Conservation (phyloP, 2,797 vertebrate species). For the Cynodonichthys magdalenae region DNA sequence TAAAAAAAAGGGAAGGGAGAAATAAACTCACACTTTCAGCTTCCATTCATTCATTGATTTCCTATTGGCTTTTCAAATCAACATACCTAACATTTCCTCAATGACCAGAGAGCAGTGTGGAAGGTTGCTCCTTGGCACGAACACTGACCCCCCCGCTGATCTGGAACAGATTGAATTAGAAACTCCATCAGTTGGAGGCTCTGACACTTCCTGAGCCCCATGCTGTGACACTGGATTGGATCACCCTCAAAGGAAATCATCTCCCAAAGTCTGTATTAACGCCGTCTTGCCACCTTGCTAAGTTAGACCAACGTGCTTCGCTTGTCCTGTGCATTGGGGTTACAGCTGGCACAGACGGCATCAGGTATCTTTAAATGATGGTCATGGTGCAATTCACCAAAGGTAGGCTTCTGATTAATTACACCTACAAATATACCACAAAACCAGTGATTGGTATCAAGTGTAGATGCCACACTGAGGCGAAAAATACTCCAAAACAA, state of each 20-base stretch:
- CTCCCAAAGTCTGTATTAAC: slow-evolving; percentile 69
- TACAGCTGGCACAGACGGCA: slow-evolving; percentile 45
- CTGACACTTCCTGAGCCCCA: slow-evolving; percentile 58
- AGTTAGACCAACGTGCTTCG: slow-evolving; percentile 53
- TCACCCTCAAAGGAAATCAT: slow-evolving; percentile 73
- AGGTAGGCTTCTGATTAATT: slow-evolving; percentile 76
- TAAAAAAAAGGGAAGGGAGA: neutral
- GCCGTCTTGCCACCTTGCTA: slow-evolving; percentile 51
- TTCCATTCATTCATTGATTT: slow-evolving; percentile 30
- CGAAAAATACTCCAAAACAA: slow-evolving; percentile 16
- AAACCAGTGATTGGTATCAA: slow-evolving; percentile 69
- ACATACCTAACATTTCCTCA: slow-evolving; percentile 42
- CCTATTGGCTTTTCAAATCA: slow-evolving; percentile 33
- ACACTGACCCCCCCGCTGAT: slow-evolving; percentile 43
- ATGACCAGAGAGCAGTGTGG: slow-evolving; percentile 43
- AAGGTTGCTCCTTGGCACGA: slow-evolving; percentile 42
- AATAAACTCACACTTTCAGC: neutral
- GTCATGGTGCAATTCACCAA: slow-evolving; percentile 52
- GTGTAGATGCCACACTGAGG: slow-evolving; percentile 56
- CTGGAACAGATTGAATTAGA: slow-evolving; percentile 76
- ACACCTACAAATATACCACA: slow-evolving; percentile 55
- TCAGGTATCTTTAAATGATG: slow-evolving; percentile 58
- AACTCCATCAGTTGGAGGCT: slow-evolving; percentile 62
- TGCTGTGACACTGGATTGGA: slow-evolving; percentile 67
- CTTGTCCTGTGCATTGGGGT: slow-evolving; percentile 57